Base-by-base conservation (phyloP, 2,888 invertebrate genomes). In the Watsonalla cultraria region DNA sequence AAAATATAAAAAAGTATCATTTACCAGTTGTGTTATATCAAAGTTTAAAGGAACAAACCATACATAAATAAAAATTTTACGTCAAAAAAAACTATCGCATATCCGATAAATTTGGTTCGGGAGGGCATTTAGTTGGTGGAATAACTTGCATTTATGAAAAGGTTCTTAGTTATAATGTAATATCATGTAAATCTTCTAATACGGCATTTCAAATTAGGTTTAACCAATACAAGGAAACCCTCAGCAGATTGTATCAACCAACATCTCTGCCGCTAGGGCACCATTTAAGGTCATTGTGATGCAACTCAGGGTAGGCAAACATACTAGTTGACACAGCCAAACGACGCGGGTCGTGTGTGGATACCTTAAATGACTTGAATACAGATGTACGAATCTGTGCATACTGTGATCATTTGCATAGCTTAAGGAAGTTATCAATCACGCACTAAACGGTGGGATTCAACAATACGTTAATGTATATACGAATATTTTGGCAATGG, bases 311-410 rank as follows among this genome's bases (percentile, higher is more conserved):
- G 76, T 66, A 64, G 59, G 64, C 65, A 74, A 74, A 79, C 82
- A 82, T 56, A 56, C 64, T 60, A 68, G 80, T 82, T 82, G 79
- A 82, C 82, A 80, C 72, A 78, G 68, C 78, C 80, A 78, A 82
- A 80, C 82, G 76, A 83, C 79, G 78, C 82, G 76, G 74, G 79
- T 61, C 54, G 66, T 70, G 76, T 75, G 62, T 69, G 62, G 72
- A 70, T 75, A 68, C 72, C 70, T 70, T 76, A 66, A 62, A 66
- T 64, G 74, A 62, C 64, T 61, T 67, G 75, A 75, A 77, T 76
- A 75, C 73, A 72, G 72, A 74, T 74, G 69, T 65, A 62, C 54
- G 35, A 76, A 70, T 64, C 70, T 68, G 64, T 61, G 68, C 57
- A 62, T 69, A 66, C 65, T 63, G 55, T 63, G 57, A 58, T 51